These are phyloP conservation scores for Lepidochrysops patricia DNA, from an alignment of 2,888 invertebrate species.

Conservation along the genomic window DNA sequence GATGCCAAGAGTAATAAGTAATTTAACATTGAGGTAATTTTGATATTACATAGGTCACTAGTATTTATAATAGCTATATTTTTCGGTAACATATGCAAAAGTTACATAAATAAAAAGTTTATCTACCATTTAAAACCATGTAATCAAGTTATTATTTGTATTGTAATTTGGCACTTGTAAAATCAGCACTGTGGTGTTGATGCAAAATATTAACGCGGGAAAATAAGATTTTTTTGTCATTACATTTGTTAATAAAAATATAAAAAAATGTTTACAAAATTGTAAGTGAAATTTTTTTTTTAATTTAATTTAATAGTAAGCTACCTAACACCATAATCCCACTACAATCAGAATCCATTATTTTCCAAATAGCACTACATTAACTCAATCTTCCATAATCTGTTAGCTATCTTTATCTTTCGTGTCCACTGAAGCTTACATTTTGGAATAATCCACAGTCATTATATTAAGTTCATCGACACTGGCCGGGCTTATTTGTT, in stretches of 20 bases:
- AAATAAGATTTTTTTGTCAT: not conserved
- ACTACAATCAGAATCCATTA: not conserved
- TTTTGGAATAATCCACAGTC: not conserved
- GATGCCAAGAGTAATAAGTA: too few species aligned
- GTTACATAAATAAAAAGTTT: too few species aligned
- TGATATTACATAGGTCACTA: too few species aligned
- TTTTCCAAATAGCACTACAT: too few species aligned
- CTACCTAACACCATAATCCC: too few species aligned
- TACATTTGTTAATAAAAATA: too few species aligned
- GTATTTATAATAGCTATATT: too few species aligned
- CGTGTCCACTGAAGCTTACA: not conserved
- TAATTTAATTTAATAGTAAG: too few species aligned
- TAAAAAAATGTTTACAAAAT: too few species aligned
- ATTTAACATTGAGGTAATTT: too few species aligned
- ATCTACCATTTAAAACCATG: not conserved
- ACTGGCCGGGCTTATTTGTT: not conserved
- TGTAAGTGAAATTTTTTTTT: not conserved
- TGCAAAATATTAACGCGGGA: slow-evolving; percentile 8
- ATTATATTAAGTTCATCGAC: not conserved
- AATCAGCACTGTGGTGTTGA: slow-evolving; percentile 1
- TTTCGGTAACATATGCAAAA: too few species aligned
- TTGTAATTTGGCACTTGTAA: not conserved
- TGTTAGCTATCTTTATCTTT: not conserved
- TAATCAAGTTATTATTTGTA: not conserved
- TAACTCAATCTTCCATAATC: not conserved